These are phyloP conservation scores for Solea solea DNA, from an alignment of 2,113 vertebrate genomes.

Conservation along the genomic window DNA sequence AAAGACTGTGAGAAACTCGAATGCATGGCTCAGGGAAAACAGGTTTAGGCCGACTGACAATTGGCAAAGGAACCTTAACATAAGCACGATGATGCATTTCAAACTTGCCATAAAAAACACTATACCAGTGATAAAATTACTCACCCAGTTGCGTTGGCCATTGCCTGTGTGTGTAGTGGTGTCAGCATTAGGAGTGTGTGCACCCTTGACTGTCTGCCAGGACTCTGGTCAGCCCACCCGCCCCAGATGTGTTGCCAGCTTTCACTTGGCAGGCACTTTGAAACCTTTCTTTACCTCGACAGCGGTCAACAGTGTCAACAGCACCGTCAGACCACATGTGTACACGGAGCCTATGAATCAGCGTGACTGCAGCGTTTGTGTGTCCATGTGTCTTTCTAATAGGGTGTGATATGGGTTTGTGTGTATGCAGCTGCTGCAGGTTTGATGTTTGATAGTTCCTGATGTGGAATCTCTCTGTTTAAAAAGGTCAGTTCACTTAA, in stretches of 20 bases:
- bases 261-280: conserved; percentile 66
- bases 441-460: conserved; percentile 17
- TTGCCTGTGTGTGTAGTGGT: conserved; percentile 43
- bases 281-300: conserved; percentile 66
- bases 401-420: conserved; percentile 52
- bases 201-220: conserved; percentile 52
- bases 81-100: conserved; percentile 58
- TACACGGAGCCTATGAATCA: conserved; percentile 62
- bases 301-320: conserved; percentile 76
- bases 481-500: conserved; percentile 12
- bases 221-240: conserved; percentile 68
- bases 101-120: conserved; percentile 65
- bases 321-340: conserved; percentile 60
- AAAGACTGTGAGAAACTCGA: conserved; percentile 48
- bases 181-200: conserved; percentile 26
- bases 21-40: conserved; percentile 12
- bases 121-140: conserved; percentile 48
- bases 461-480: conserved; percentile 1
- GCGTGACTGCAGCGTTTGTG: conserved; percentile 56
- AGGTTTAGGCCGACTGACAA: conserved; percentile 46
- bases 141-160: conserved; percentile 48
- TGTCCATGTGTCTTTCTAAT: conserved; percentile 57
- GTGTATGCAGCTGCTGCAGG: conserved; percentile 47
- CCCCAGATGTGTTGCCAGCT: conserved; percentile 65
- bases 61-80: conserved; percentile 57